A percentile compares a stretch with the other conserved stretches of the same genome.
These are phyloP conservation scores for Parus major DNA, from an alignment of 2,113 vertebrate species.

Conservation along the genomic window DNA sequence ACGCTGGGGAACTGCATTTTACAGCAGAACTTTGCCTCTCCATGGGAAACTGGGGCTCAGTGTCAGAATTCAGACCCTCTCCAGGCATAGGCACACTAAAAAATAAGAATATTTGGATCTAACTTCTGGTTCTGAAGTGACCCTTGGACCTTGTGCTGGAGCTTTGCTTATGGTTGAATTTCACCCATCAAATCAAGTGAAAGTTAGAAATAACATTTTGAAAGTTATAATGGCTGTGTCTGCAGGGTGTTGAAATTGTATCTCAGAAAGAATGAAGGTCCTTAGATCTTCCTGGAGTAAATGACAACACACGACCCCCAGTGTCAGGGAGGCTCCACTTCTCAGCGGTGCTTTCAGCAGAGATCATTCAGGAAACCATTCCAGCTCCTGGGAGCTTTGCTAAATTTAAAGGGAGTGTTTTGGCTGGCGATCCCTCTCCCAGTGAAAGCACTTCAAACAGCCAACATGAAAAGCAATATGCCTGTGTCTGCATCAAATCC, in stretches of 20 bases:
- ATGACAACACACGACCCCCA: accelerated
- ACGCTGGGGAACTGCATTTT: neutral
- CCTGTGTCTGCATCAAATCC: neutral
- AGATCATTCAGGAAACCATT: neutral
- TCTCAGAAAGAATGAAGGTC: neutral
- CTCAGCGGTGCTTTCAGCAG: neutral
- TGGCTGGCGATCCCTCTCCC: neutral
- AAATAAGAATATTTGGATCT: neutral
- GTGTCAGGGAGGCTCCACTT: neutral
- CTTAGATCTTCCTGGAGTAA: neutral
- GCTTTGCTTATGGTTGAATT: slow-evolving; percentile 21
- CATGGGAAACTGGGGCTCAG: neutral
- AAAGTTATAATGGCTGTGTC: neutral
- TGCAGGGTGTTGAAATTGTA: neutral
- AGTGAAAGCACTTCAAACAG: neutral
- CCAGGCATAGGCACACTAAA: neutral
- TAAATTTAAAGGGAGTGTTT: neutral
- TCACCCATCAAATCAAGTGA: neutral
- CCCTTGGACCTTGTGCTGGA: slow-evolving; percentile 22
- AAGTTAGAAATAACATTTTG: neutral
- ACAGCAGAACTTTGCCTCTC: neutral
- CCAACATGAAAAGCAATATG: neutral
- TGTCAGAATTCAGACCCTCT: neutral
- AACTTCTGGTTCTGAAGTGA: neutral
- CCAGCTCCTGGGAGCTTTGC: neutral